Base-by-base conservation (phyloP, 2,888 invertebrate species). In the Dynastes grantii region DNA sequence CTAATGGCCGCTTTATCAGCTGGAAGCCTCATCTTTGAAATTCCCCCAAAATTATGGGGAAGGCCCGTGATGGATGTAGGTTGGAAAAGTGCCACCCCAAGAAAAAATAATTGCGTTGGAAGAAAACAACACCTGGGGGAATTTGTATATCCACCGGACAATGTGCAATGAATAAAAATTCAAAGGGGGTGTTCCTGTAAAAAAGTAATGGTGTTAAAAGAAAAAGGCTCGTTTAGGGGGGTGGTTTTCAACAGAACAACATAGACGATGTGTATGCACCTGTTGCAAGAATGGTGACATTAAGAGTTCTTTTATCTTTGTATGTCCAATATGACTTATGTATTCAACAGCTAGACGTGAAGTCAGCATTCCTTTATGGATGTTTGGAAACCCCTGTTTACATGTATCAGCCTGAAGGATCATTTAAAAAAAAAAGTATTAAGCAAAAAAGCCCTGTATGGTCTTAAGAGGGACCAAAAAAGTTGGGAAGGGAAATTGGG, bases 61-160 rank as follows among this genome's bases (percentile, higher is more conserved):
- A 16, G 16, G n/a, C n/a, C n/a, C 16, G 16, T 16, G 16, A 16
- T 16, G 16, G 0, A 16, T 16, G 0, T 0, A 16, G 80, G 63
- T 37, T 83, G 82, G 83, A 79, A 80, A 65, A 37, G 71, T 16
- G 83, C 81, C 11, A 79, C 83, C 51, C 51, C 13, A 81, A 37
- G 78, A 81, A 16, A 81, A 83, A 64, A 83, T 0, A 51, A 58
- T 64, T 61, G 75, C 81, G 32, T 51, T 83, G 13, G n/a, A 81
- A 76, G 79, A 80, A 64, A 80, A 82, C 61, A 40, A 80, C 53
- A 82, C 82, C 8, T 84, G 83, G 82, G 83, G 82, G 76, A 80
- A 16, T 63, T 83, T 65, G 81, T 82, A 37, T 11, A 58, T 63
- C 64, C 71, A 58, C 79, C 81, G 0, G n/a, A 8, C 11, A 51